Base-by-base conservation (phyloP, 2,113 vertebrate genomes). In the Sialia sialis region DNA sequence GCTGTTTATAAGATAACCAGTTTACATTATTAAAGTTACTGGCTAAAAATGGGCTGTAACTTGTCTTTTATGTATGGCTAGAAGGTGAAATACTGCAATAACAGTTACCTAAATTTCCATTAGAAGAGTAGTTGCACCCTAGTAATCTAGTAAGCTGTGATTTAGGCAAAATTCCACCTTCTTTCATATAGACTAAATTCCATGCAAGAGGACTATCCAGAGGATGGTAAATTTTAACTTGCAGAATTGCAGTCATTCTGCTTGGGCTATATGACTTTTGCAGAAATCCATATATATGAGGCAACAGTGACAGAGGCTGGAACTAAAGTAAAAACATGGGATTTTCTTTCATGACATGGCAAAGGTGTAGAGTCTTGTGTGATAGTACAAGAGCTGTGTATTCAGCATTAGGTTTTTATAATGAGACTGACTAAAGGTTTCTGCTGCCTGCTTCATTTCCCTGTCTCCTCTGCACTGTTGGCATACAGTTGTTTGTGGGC, bases 21-120 rank as follows among this genome's bases (percentile, higher is more conserved):
- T 79, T 75, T 55, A 70, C 15, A 9, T 67, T 2, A 49, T 84
- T 68, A 30, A 83, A 83, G 23, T 54, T 93, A 29, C 1, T 84
- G 55, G 34, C 30, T 86, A 77, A 74, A 85, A 80, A 25, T 43
- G 43, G 38, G 16, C 63, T 62, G 23, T 52, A 76, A 41, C 20
- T 69, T 87, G 34, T 49, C 51, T 75, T 64, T 63, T 77, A 36
- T 48, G 11, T 67, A 11, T 59, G 56, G 43, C 34, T 90, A 12
- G 74, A 63, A 86, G 51, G 51, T 90, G 32, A 77, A 94, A 76
- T 88, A 69, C 22, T 78, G 22, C 27, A 9, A 78, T 92, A 74
- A 51, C 64, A 17, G 48, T 67, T 67, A 60, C 39, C 10, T 90
- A 6, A 15, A 30, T 87, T 91, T 84, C 32, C 25, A 10, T 77